Percentiles rank a stretch among this genome's conserved stretches.
These are phyloP conservation scores for Drosophila quinaria DNA, from an alignment of 2,888 invertebrate genomes.

Conservation along the genomic window DNA sequence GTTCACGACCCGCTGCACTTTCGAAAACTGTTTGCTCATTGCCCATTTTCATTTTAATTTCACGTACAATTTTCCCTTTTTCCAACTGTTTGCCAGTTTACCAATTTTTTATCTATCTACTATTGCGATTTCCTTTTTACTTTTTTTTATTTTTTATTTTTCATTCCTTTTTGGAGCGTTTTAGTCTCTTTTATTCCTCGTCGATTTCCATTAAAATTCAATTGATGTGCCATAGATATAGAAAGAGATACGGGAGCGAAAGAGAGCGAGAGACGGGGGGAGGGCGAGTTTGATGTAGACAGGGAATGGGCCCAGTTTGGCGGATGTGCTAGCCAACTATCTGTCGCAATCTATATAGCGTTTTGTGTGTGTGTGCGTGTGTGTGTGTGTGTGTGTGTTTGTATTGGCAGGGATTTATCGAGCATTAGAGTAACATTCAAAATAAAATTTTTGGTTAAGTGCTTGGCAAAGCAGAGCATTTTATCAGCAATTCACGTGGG, in stretches of 20 bases:
- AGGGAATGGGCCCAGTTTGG: conserved; percentile 42
- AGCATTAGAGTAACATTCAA: conserved; percentile 77
- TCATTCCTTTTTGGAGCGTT: conserved; percentile 71
- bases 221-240: conserved; percentile 73
- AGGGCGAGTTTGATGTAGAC: neutral
- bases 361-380: conserved; percentile 14
- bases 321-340: conserved; percentile 72
- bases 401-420: conserved; percentile 71
- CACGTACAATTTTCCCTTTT: conserved; percentile 71
- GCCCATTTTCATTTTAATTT: conserved; percentile 76
- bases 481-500: conserved; percentile 79
- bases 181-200: conserved; percentile 82
- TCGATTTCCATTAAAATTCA: conserved; percentile 83
- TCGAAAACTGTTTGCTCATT: conserved; percentile 68
- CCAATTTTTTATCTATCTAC: conserved; percentile 28
- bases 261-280: conserved; percentile 6
- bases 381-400: conserved; percentile 14
- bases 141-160: conserved; percentile 9
- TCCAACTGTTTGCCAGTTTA: conserved; percentile 62
- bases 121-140: conserved; percentile 13
- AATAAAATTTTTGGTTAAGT: conserved; percentile 82
- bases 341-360: conserved; percentile 45
- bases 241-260: conserved; percentile 12
- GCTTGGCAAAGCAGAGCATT: conserved; percentile 79
- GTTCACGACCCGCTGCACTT: conserved; percentile 65